Conservation (phyloP, 2,113 vertebrate species). For the Peromyscus polionotus region DNA sequence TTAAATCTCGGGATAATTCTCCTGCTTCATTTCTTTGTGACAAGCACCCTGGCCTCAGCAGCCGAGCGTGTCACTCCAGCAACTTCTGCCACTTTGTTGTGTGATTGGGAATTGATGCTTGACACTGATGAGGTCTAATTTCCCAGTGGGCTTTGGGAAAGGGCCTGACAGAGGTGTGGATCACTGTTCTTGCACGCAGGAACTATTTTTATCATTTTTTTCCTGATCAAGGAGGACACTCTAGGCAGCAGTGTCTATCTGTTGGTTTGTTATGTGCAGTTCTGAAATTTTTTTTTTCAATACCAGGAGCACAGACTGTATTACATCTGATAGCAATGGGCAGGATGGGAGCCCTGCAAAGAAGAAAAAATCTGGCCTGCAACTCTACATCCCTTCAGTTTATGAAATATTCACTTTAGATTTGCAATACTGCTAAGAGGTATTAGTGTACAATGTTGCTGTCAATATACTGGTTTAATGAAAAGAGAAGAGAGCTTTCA, state of each 20-base stretch:
- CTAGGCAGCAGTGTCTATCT: neutral
- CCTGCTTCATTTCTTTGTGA: constrained; percentile 68
- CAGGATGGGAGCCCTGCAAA: neutral
- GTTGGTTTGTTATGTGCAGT: neutral
- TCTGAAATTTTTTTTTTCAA: neutral
- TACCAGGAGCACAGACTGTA: neutral
- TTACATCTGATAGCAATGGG: neutral
- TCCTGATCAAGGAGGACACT: constrained; percentile 23
- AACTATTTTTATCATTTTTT: constrained; percentile 58
- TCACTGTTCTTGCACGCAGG: constrained; percentile 27
- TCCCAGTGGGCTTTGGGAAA: constrained; percentile 72
- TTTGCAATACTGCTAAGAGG: neutral
- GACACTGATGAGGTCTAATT: constrained; percentile 83
- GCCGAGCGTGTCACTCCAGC: constrained; percentile 64
- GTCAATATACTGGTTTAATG: neutral
- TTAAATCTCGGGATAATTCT: constrained; percentile 73
- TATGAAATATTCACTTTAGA: neutral
- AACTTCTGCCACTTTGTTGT: constrained; percentile 79
- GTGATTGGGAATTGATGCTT: constrained; percentile 72
- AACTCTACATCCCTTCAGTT: neutral
- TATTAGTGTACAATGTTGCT: neutral
- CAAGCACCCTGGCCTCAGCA: constrained; percentile 67
- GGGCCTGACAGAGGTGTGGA: constrained; percentile 48
- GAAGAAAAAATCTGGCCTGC: neutral
- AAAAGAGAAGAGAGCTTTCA: neutral